Conservation (phyloP, 2,113 vertebrate genomes). For the Diadophis punctatus region DNA sequence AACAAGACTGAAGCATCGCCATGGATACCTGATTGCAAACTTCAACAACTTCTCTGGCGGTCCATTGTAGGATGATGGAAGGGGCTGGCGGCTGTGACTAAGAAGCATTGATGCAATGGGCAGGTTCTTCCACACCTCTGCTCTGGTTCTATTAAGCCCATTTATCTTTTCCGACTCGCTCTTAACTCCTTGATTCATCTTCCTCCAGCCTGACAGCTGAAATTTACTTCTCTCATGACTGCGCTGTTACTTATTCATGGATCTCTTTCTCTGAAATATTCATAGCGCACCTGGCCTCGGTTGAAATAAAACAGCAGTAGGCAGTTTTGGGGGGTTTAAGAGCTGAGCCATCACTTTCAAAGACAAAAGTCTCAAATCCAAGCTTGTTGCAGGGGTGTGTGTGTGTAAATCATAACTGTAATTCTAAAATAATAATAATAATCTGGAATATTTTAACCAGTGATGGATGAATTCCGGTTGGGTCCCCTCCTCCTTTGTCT, state of each 20-base stretch:
- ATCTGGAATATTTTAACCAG: neutral
- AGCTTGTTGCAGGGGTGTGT: neutral
- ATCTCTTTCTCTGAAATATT: neutral
- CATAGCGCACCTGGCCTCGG: neutral
- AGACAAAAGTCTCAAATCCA: neutral
- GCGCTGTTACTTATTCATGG: neutral
- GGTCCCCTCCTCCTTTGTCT: neutral
- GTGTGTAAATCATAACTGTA: neutral
- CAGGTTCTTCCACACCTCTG: neutral
- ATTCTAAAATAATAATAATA: neutral
- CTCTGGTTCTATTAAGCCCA: neutral
- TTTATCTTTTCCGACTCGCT: neutral
- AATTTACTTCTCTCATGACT: neutral
- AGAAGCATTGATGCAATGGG: neutral
- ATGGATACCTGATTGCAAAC: constrained; percentile 3
- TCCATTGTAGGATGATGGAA: neutral
- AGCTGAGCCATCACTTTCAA: neutral
- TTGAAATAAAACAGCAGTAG: neutral
- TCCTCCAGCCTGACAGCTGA: neutral
- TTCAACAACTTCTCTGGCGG: neutral
- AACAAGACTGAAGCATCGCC: neutral
- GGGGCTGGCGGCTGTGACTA: neutral
- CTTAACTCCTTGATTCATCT: neutral
- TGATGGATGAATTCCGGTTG: neutral
- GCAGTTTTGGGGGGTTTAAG: neutral